Evolutionary conservation across 1,140 invertebrate genomes (phyloP).

Genomic region (Dendroctonus ponderosae): DNA sequence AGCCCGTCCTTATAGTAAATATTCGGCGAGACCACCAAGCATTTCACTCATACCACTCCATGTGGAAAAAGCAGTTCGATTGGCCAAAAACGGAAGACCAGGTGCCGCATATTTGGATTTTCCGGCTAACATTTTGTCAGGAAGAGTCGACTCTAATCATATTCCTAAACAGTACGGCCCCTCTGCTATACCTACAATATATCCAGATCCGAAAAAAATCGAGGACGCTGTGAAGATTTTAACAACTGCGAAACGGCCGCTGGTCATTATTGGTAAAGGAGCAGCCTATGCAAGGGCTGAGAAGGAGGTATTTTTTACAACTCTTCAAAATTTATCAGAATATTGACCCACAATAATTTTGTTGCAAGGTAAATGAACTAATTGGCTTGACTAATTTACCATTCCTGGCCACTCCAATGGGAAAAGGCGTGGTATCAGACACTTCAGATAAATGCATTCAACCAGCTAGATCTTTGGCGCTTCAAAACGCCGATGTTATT

Average conservation of each 20-base stretch:
- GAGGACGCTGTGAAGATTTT: conserved; percentile 69
- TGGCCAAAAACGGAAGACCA: conserved; percentile 82
- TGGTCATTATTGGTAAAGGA: conserved; percentile 93
- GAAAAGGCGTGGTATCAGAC: conserved; percentile 91
- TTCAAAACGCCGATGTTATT: conserved; percentile 86
- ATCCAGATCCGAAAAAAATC: conserved; percentile 67
- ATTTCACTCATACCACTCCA: conserved; percentile 81
- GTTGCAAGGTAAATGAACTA: conserved; percentile 53
- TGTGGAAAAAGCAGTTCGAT: conserved; percentile 88
- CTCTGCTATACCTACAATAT: conserved; percentile 64
- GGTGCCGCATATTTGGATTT: conserved; percentile 87
- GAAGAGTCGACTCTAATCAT: conserved; percentile 48
- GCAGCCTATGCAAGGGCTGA: conserved; percentile 83
- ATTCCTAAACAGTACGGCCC: conserved; percentile 52
- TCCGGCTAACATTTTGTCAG: conserved; percentile 70
- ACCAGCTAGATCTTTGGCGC: conserved; percentile 79
- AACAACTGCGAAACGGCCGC: conserved; percentile 69
- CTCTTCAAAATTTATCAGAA: too few relatives aligned
- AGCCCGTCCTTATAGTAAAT: conserved; percentile 84
- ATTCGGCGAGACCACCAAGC: conserved; percentile 81
- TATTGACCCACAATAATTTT: not conserved
- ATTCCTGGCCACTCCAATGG: conserved; percentile 94
- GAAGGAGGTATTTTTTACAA: conserved; percentile 54
- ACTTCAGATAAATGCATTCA: conserved; percentile 73
- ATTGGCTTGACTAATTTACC: conserved; percentile 74